Evolutionary conservation across 2,888 invertebrate species (phyloP), one percentile per base, ranked within the genome.

Genomic region (Luffia ferchaultella): DNA sequence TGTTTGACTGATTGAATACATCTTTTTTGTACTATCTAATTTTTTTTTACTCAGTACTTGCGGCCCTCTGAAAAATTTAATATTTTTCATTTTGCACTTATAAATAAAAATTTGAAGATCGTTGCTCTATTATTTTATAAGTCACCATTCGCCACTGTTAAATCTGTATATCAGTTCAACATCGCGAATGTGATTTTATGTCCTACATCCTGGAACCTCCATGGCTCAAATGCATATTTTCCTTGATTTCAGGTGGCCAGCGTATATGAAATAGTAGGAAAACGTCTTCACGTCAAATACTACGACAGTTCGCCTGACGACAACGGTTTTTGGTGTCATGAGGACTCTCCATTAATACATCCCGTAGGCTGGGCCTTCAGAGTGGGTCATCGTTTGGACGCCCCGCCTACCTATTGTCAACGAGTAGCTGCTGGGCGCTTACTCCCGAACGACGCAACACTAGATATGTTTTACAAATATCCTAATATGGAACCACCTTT

Each of bases 301-400:
- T 95, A 92, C 60, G 94, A 95, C 62, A 89, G 92, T 54, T 86
- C 89, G 12, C 87, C 89, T 0, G 90, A 91, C 56, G 93, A 94
- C 54, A 90, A 90, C 59, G 93, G 96, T 2, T 98, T 98, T 72
- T 98, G 97, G 97, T 97, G 97, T 67, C 97, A 98, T 59, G 96
- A 97, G 73, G 93, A 95, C 67, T 97, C 97, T 0, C 94, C 96
- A 0, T 85, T 98, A 12, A 92, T 98, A 56, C 98, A 98, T 74
- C 96, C 96, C 0, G 94, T 97, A 1, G 97, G 97, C n/a, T 97
- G 98, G 98, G 95, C 98, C 0, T 91, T 90, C 51, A 75, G 90
- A 52, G 92, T 96, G 0, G 97, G 96, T 0, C 98, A 98, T 67
- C 89, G 90, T 47, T 82, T 98, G 46, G 92, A 93, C 51, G 96